Evolutionary conservation across 2,113 vertebrate genomes (phyloP).

Genomic region (Rattus rattus): DNA sequence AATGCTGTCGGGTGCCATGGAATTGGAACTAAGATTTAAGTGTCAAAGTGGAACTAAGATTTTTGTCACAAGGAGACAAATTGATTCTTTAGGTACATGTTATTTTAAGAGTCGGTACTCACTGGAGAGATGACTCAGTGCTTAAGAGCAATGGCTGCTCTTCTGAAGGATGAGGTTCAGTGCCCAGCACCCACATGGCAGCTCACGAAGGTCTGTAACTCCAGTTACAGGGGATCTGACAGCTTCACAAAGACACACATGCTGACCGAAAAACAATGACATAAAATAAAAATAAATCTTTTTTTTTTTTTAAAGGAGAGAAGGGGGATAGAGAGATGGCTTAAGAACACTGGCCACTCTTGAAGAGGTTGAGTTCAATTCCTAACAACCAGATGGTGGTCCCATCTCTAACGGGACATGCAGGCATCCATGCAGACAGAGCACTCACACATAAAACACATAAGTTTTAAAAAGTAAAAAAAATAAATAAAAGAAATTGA

Average conservation of each 20-base stretch:
- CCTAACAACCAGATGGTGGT: background rate
- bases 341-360: background rate
- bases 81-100: background rate
- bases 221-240: background rate
- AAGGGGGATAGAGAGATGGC: background rate
- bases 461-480: background rate
- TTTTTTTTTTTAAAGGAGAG: background rate
- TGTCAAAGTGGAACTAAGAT: background rate
- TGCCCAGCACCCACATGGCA: background rate
- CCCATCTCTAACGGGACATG: background rate
- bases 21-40: conserved; percentile 7
- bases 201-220: background rate
- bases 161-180: background rate
- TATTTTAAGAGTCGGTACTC: background rate
- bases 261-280: background rate
- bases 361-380: background rate
- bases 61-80: background rate
- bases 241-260: background rate
- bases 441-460: background rate
- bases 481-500: background rate
- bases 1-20: background rate
- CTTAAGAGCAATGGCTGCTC: background rate
- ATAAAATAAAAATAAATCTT: background rate
- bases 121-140: background rate
- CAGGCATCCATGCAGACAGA: background rate